These are phyloP conservation scores for Micromys minutus DNA, from an alignment of 2,113 vertebrate species.

Conservation along the genomic window DNA sequence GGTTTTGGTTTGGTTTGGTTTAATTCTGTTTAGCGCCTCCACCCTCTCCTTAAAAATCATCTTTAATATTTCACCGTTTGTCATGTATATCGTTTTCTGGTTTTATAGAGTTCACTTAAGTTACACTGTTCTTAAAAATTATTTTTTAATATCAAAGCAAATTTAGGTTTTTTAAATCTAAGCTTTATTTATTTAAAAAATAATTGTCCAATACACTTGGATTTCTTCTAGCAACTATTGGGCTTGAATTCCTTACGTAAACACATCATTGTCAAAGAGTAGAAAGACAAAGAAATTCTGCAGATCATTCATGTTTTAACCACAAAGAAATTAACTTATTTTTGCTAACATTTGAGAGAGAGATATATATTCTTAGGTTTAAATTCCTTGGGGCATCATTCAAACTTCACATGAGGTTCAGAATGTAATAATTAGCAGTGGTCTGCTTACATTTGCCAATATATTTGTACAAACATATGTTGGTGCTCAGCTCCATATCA, in stretches of 20 bases:
- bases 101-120: not conserved
- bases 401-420: slow-evolving; percentile 65
- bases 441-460: slow-evolving; percentile 72
- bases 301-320: slow-evolving; percentile 49
- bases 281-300: slow-evolving; percentile 45
- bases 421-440: slow-evolving; percentile 79
- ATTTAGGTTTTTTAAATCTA: not conserved
- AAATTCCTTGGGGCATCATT: slow-evolving; percentile 71
- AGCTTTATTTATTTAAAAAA: not conserved
- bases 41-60: not conserved
- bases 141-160: slow-evolving; percentile 29
- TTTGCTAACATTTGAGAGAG: slow-evolving; percentile 54
- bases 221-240: slow-evolving; percentile 33
- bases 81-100: not conserved
- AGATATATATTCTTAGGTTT: slow-evolving; percentile 38
- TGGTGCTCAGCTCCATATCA: slow-evolving; percentile 72
- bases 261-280: slow-evolving; percentile 43
- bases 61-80: not conserved
- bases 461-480: slow-evolving; percentile 82
- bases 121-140: not conserved
- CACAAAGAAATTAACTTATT: slow-evolving; percentile 64
- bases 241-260: slow-evolving; percentile 55
- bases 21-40: not conserved
- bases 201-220: slow-evolving; percentile 11
- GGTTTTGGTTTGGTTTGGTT: not conserved